These are phyloP conservation scores for Aix galericulata DNA, from an alignment of 2,113 vertebrate genomes.

Conservation along the genomic window DNA sequence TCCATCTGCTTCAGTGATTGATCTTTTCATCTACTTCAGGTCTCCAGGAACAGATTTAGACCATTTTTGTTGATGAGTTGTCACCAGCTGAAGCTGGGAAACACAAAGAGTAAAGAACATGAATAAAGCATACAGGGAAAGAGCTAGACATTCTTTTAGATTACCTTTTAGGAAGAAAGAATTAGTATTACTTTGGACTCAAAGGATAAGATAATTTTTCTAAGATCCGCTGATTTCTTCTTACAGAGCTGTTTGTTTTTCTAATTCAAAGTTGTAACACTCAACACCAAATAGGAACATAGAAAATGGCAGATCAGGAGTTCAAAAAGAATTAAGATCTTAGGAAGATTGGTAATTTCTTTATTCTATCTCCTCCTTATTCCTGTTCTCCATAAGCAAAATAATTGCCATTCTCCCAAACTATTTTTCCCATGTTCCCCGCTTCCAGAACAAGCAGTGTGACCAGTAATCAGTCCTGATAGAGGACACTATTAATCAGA, in stretches of 20 bases:
- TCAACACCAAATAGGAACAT: not conserved
- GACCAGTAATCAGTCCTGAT: not conserved
- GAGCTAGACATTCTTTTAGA: not conserved
- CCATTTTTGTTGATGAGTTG: not conserved
- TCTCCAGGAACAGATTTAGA: not conserved
- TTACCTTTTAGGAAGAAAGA: not conserved
- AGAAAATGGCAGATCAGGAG: not conserved
- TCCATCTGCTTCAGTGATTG: not conserved
- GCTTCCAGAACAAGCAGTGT: not conserved
- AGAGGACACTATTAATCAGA: not conserved
- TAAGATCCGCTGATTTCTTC: not conserved
- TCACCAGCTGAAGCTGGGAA: not conserved
- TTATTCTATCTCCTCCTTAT: not conserved
- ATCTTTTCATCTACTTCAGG: not conserved
- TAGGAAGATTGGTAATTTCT: not conserved
- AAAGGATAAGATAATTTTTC: not conserved
- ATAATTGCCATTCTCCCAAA: not conserved
- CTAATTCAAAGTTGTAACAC: not conserved
- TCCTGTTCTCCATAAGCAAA: not conserved
- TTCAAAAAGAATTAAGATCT: not conserved
- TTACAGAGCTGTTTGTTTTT: not conserved
- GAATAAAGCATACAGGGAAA: not conserved
- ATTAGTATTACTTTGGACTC: not conserved
- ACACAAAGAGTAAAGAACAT: not conserved
- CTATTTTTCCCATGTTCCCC: not conserved